Conservation (phyloP, 1,140 invertebrate genomes). For the Plodia interpunctella region DNA sequence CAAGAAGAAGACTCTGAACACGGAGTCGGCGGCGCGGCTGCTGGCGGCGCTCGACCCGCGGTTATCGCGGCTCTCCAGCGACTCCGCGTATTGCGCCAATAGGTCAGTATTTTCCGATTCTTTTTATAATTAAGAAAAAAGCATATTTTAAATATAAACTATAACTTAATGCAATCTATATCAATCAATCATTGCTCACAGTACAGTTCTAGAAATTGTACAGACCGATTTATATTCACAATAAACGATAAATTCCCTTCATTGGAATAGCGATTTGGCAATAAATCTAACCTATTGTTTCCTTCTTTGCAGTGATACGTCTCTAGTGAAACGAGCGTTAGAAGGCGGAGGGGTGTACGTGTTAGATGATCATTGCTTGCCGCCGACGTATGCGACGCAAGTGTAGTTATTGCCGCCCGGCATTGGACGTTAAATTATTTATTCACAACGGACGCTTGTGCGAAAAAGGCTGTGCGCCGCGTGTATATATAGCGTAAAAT, state of each 20-base stretch:
- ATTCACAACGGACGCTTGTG: slow-evolving; percentile 67
- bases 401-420: slow-evolving; percentile 64
- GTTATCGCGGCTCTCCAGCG: slow-evolving; percentile 61
- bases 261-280: background rate
- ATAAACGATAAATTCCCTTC: slow-evolving; percentile 1
- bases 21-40: slow-evolving; percentile 76
- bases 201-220: background rate
- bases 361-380: slow-evolving; percentile 73
- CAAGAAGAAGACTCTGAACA: slow-evolving; percentile 85
- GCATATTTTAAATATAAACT: background rate
- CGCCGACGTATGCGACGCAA: slow-evolving; percentile 76
- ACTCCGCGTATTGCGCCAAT: slow-evolving; percentile 73
- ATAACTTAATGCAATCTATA: background rate
- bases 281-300: slow-evolving; percentile 23
- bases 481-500: slow-evolving; percentile 74
- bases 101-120: slow-evolving; percentile 53
- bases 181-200: background rate
- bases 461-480: slow-evolving; percentile 72
- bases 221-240: background rate
- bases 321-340: slow-evolving; percentile 73
- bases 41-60: slow-evolving; percentile 67
- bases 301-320: slow-evolving; percentile 70
- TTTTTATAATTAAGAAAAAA: background rate
- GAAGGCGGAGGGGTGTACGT: slow-evolving; percentile 75
- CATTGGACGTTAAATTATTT: slow-evolving; percentile 60